Evolutionary conservation across 35 echinoderm and acorn worm species (phyloP), one percentile per base, ranked within the genome.

Genomic region (Acanthaster planci): DNA sequence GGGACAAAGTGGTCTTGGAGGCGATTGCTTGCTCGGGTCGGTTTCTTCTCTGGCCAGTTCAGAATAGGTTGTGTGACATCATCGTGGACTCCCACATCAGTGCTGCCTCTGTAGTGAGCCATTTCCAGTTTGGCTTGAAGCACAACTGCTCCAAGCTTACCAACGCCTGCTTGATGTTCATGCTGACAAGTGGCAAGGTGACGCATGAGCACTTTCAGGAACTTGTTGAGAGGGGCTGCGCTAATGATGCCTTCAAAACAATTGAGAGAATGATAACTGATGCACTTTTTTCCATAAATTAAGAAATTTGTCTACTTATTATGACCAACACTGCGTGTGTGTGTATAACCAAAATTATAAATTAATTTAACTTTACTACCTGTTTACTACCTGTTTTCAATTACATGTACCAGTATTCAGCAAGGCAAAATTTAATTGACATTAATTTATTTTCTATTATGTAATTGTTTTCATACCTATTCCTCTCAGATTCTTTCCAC

Each of bases 71-170:
- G 22, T 37, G 81, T 23, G 38, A 83, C 38, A 34, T 83, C 51
- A 37, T 83, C 10, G 81, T 60, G 27, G 56, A 36, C n/a, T 34
- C 21, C 2, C 38, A 58, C 36, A 51, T 83, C n/a, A n/a, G 18
- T 18, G 18, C 81, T 57, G n/a, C 81, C 12, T 17, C 6, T 56
- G 15, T 51, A 35, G n/a, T 57, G 54, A 57, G 23, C 5, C 30
- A 58, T 15, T 83, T 34, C 38, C n/a, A 35, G 23, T 57, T 83
- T 19, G 81, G 81, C 8, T 35, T 58, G 38, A 35, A 38, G 27
- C 81, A 83, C 38, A 37, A 36, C n/a, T 83, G 81, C 56, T 37
- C 53, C 34, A 64, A 59, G 30, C 81, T 83, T 1, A 51, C 32
- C 19, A 19, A 16, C 3, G 35, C 56, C 52, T 83, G 81, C 27